phyloP scores from a whole-genome alignment of 2,888 invertebrate species.

The Xanthorhoe spadicearia region DNA sequence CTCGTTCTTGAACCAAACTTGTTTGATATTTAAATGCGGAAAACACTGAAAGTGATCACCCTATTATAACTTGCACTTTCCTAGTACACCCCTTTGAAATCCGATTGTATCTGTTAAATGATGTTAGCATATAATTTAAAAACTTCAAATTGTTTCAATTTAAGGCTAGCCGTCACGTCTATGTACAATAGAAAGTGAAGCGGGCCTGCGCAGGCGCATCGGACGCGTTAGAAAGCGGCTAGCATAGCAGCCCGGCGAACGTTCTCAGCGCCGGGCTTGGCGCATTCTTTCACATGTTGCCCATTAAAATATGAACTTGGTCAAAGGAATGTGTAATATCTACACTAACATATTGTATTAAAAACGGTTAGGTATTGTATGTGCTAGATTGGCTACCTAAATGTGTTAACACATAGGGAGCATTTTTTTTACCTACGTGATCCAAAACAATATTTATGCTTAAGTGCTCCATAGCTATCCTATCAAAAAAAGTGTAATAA shows the following conservation, averaged over 20 bases:
- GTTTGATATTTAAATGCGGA: constrained; percentile 39
- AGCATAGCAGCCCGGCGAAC: constrained; percentile 63
- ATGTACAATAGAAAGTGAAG: constrained; percentile 81
- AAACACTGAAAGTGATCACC: constrained; percentile 37
- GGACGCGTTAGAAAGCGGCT: constrained; percentile 79
- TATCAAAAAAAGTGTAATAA: not conserved
- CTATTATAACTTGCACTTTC: constrained; percentile 33
- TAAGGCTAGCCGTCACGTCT: constrained; percentile 57
- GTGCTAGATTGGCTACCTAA: too few relatives aligned
- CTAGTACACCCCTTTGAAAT: constrained; percentile 25
- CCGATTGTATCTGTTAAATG: constrained; percentile 28
- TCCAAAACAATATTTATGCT: too few relatives aligned
- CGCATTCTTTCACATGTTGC: constrained; percentile 71
- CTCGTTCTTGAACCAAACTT: constrained; percentile 22
- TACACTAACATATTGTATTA: too few relatives aligned
- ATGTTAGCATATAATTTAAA: constrained; percentile 43
- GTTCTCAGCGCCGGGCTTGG: constrained; percentile 63
- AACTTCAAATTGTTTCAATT: constrained; percentile 46
- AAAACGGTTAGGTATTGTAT: too few relatives aligned
- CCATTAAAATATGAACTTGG: constrained; percentile 40
- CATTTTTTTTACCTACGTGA: too few relatives aligned
- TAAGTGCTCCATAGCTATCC: too few relatives aligned
- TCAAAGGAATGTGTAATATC: constrained; percentile 39
- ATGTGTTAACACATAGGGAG: too few relatives aligned
- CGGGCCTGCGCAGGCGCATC: constrained; percentile 72